Base-by-base conservation (phyloP, 1,140 invertebrate species). In the Heliconius nattereri region DNA sequence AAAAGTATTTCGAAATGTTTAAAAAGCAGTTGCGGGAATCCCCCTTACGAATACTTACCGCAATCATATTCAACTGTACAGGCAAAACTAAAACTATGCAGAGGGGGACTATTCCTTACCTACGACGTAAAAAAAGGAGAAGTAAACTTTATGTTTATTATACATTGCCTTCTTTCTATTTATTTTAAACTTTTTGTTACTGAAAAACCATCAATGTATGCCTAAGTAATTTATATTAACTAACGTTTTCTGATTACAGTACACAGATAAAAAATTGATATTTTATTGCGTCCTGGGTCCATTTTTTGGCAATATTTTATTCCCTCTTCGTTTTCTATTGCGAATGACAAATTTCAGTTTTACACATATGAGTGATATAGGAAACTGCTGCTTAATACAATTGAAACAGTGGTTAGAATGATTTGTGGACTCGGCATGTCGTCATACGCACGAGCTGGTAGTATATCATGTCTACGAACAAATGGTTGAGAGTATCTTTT, bases 391-490 rank as follows among this genome's bases (percentile, higher is more conserved):
- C 13, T 66, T 29, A 11, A 23, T 29, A 29, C 26, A 29, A 16
- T 16, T 29, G 11, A 29, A 66, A 66, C 9, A 66, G 13, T 7
- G 60, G 23, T 26, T 29, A 66, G 11, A 26, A 66, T 66, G 60
- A 29, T 7, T 66, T 66, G 60, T 66, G 2, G 60, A 66, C 60
- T 23, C 1, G 35, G 71, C 86, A 78, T 86, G 87, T 89, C 83
- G 87, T 89, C 88, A 88, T 85, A 92, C 91, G 92, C 92, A 93
- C 92, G 92, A 78, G 83, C 85, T 85, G 81, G 83, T 87, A 89
- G 85, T 93, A 92, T 92, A 92, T 92, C 91, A 92, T 92, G 86
- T 85, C 87, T 89, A 85, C 86, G 87, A 89, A 93, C 89, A 93
- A 93, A 93, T 93, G 90, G 87, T 73, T 79, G 66, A 66, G 81